Percentiles rank a stretch among this genome's conserved stretches.
Evolutionary conservation across 2,113 vertebrate genomes (phyloP).

Genomic region (Butorides virescens): DNA sequence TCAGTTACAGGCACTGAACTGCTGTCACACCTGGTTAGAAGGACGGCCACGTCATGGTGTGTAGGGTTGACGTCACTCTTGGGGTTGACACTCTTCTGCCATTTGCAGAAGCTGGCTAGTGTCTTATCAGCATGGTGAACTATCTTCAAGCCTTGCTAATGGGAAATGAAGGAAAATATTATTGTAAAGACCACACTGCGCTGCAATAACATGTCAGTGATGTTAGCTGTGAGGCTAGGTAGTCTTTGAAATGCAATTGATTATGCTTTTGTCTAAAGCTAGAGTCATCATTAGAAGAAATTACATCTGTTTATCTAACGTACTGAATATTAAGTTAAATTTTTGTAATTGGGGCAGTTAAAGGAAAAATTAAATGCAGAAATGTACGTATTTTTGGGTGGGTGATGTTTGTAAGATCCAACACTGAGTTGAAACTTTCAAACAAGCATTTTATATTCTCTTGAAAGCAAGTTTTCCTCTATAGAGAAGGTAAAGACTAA

Average conservation of each 20-base stretch:
- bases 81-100: slow-evolving; percentile 96
- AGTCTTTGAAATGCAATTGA: neutral
- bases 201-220: neutral
- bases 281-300: neutral
- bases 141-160: slow-evolving; percentile 90
- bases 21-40: slow-evolving; percentile 86
- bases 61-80: slow-evolving; percentile 92
- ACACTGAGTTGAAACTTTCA: neutral
- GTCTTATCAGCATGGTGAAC: slow-evolving; percentile 94
- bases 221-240: neutral
- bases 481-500: neutral
- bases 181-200: neutral
- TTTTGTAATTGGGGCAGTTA: neutral
- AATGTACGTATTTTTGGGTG: neutral
- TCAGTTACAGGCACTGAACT: neutral
- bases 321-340: neutral
- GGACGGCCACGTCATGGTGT: slow-evolving; percentile 93
- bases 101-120: slow-evolving; percentile 94
- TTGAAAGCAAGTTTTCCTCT: neutral
- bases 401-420: neutral
- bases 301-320: neutral
- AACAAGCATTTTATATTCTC: neutral
- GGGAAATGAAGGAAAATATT: slow-evolving; percentile 13
- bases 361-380: neutral
- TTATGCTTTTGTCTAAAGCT: neutral